Evolutionary conservation across 2,888 invertebrate genomes (phyloP).

Genomic region (Drosophila mercatorum): DNA sequence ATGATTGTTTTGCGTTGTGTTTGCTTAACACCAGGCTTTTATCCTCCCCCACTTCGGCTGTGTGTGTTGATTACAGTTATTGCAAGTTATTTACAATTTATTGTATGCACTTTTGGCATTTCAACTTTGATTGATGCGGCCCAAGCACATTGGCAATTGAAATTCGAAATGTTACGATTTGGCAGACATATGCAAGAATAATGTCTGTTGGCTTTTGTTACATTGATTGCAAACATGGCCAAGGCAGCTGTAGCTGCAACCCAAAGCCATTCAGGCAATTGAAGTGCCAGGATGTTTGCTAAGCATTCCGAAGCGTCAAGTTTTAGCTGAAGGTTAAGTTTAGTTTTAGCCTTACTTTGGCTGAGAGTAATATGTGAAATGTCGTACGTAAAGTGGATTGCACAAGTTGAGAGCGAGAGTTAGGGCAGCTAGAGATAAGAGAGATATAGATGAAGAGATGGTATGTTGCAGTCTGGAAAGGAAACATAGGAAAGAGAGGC

Average conservation of each 20-base stretch:
- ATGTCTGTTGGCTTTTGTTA: constrained; percentile 3
- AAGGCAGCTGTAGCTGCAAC: background rate
- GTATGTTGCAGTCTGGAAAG: too few relatives aligned
- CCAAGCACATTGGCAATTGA: constrained; percentile 40
- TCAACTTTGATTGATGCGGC: constrained; percentile 68
- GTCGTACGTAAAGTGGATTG: too few relatives aligned
- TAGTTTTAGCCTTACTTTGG: background rate
- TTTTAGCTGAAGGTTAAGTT: background rate
- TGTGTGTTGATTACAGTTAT: constrained; percentile 78
- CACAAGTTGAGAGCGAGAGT: too few relatives aligned
- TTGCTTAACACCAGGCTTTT: constrained; percentile 32
- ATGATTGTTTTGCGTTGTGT: constrained; percentile 76
- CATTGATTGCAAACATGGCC: constrained; percentile 4
- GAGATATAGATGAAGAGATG: too few relatives aligned
- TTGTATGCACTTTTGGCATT: constrained; percentile 64
- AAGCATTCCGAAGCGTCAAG: background rate
- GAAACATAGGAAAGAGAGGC: too few relatives aligned
- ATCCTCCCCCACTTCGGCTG: constrained; percentile 25
- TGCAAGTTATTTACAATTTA: constrained; percentile 75
- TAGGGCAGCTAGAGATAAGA: too few relatives aligned
- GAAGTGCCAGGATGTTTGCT: background rate
- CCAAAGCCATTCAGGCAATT: constrained; percentile 1
- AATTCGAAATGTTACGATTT: constrained; percentile 40
- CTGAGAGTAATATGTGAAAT: background rate
- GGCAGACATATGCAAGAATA: constrained; percentile 27